phyloP scores from a whole-genome alignment of 2,797 vertebrate genomes.

The Chiloscyllium punctatum region DNA sequence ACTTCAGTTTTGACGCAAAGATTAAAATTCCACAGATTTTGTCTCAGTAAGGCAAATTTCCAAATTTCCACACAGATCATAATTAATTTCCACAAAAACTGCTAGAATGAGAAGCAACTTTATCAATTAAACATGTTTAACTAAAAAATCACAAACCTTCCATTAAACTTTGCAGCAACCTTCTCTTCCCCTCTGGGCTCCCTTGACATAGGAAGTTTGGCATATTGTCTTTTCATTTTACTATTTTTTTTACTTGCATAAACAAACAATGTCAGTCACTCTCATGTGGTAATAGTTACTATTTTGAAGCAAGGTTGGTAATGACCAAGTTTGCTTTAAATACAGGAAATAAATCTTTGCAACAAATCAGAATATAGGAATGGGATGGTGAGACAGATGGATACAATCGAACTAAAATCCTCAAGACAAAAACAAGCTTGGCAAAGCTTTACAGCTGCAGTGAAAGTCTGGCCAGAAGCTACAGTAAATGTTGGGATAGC shows the following conservation, averaged over 20 bases:
- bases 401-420: not conserved
- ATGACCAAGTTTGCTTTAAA: not conserved
- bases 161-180: not conserved
- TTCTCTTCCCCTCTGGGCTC: not conserved
- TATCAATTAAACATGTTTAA: not conserved
- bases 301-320: not conserved
- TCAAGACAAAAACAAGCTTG: not conserved
- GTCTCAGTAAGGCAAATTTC: not conserved
- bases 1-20: not conserved
- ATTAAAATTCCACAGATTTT: not conserved
- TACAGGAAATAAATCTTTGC: no score
- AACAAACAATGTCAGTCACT: no score
- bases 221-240: not conserved
- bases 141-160: not conserved
- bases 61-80: not conserved
- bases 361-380: not conserved
- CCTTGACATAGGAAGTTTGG: not conserved
- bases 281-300: not conserved
- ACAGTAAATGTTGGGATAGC: not conserved
- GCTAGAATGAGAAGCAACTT: not conserved
- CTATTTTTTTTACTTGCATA: no score
- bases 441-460: not conserved
- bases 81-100: not conserved
- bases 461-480: not conserved
- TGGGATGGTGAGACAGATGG: no score